Percentiles rank a stretch among this genome's conserved stretches.
These are phyloP conservation scores for Archaeoteleia sp. DNA, from an alignment of 2,888 invertebrate genomes.

Conservation along the genomic window DNA sequence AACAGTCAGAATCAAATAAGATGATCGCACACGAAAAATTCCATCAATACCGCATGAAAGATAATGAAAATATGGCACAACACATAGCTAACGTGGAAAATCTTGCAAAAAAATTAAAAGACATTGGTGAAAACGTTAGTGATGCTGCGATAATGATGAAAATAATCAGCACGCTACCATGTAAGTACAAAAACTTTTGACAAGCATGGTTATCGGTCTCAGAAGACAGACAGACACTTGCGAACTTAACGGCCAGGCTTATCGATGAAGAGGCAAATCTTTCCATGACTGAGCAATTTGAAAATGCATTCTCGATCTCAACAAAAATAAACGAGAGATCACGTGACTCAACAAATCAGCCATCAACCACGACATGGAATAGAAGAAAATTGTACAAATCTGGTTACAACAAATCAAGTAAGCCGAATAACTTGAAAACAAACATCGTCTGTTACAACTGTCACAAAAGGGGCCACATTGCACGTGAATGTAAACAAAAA, in stretches of 20 bases:
- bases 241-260: slow-evolving; percentile 14
- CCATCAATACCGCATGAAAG: slow-evolving; percentile 19
- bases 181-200: slow-evolving; percentile 13
- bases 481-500: slow-evolving; percentile 5
- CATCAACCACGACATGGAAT: no score
- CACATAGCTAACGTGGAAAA: slow-evolving; percentile 23
- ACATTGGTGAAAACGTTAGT: slow-evolving; percentile 16
- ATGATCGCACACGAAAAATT: slow-evolving; percentile 34
- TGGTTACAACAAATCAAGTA: not conserved
- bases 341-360: not conserved
- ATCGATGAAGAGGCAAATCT: slow-evolving; percentile 8
- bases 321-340: not conserved
- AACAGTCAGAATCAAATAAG: slow-evolving; percentile 30
- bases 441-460: slow-evolving; percentile 2
- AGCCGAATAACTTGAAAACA: not conserved
- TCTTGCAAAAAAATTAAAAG: slow-evolving; percentile 15
- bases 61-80: slow-evolving; percentile 14
- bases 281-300: not conserved
- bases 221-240: slow-evolving; percentile 10
- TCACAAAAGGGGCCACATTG: slow-evolving; percentile 5
- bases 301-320: slow-evolving; percentile 1
- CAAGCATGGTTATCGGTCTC: slow-evolving; percentile 23
- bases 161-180: slow-evolving; percentile 13
- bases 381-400: not conserved
- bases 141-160: slow-evolving; percentile 15